A percentile compares a stretch with the other conserved stretches of the same genome.
Evolutionary conservation across 2,888 invertebrate genomes (phyloP).

Genomic region (Amblyjoppa proteus): DNA sequence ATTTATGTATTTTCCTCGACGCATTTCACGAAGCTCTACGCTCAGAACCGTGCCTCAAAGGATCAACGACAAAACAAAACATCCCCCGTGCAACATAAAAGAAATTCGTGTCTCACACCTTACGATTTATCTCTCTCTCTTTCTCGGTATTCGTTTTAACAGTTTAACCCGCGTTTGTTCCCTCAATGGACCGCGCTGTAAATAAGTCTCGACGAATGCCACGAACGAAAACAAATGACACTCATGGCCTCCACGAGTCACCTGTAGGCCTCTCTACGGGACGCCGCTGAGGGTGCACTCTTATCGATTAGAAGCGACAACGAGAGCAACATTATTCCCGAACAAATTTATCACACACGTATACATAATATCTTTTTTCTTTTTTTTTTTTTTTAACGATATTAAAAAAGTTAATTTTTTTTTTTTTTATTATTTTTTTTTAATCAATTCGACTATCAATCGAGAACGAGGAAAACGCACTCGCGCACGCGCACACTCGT

Average conservation of each 20-base stretch:
- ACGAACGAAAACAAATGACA: slow-evolving; percentile 51
- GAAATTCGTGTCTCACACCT: slow-evolving; percentile 28
- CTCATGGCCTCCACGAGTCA: slow-evolving; percentile 57
- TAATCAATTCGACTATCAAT: background rate
- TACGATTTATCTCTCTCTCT: slow-evolving; percentile 8
- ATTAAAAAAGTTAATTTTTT: background rate
- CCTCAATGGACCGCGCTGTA: slow-evolving; percentile 23
- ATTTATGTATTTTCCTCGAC: background rate
- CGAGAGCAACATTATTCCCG: slow-evolving; percentile 46
- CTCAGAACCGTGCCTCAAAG: background rate
- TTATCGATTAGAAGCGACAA: slow-evolving; percentile 63
- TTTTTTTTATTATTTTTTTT: slow-evolving; percentile 19
- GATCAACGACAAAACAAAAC: background rate
- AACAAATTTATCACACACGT: slow-evolving; percentile 13
- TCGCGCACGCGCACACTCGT: slow-evolving; percentile 20
- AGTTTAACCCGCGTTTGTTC: slow-evolving; percentile 8
- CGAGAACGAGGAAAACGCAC: background rate
- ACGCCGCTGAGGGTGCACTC: slow-evolving; percentile 58
- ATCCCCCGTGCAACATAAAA: background rate
- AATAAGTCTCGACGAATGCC: slow-evolving; percentile 12
- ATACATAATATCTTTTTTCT: background rate
- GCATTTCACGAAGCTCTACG: background rate
- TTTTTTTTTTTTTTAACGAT: background rate
- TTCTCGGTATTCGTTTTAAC: background rate
- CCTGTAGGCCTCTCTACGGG: slow-evolving; percentile 65